Evolutionary conservation across 2,113 vertebrate species (phyloP).

Genomic region (Smithornis capensis): DNA sequence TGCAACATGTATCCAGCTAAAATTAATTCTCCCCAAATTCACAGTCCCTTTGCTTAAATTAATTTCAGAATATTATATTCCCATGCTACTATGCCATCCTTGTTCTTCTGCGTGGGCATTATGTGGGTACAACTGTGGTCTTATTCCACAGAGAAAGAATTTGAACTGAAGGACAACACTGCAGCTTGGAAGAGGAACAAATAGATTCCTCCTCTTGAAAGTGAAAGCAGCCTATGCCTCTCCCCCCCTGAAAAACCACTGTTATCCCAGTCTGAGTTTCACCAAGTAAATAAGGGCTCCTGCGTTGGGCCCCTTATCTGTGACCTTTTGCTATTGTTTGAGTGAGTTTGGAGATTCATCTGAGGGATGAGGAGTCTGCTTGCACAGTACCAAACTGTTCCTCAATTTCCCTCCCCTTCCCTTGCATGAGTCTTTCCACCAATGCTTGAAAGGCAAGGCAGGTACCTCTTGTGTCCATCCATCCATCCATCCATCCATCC

Average conservation of each 20-base stretch:
- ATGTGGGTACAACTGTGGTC: neutral
- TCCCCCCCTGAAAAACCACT: neutral
- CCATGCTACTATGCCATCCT: neutral
- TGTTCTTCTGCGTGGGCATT: neutral
- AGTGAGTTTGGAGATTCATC: neutral
- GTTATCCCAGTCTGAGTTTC: neutral
- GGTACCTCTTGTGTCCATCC: neutral
- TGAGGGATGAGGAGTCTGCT: neutral
- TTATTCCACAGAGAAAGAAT: neutral
- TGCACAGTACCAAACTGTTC: neutral
- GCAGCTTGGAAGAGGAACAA: neutral
- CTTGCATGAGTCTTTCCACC: neutral
- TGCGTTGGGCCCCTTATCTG: neutral
- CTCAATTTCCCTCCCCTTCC: neutral
- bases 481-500: no score
- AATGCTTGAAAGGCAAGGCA: neutral
- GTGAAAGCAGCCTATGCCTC: neutral
- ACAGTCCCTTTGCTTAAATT: neutral
- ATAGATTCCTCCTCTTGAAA: neutral
- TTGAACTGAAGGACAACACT: neutral
- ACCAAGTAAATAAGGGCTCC: neutral
- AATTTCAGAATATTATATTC: neutral
- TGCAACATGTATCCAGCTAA: neutral
- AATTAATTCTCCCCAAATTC: conserved; percentile 28
- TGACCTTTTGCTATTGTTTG: neutral